phyloP scores from a whole-genome alignment of 2,888 invertebrate genomes.

The Caenorhabditis sinica region DNA sequence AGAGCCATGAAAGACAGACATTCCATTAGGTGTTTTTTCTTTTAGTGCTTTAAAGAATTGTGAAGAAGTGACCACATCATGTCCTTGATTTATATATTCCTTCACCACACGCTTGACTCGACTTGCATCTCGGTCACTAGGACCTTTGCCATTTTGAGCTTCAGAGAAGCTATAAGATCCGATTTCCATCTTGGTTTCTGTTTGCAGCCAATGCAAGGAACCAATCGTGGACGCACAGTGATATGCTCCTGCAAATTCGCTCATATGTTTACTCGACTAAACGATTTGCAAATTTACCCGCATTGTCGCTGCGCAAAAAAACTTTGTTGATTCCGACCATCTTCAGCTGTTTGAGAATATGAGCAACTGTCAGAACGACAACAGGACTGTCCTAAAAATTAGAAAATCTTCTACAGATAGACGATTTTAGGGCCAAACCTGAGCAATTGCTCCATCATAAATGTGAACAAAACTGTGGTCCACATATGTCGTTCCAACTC shows the following conservation, averaged over 20 bases:
- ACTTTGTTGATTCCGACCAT: background rate
- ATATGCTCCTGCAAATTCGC: background rate
- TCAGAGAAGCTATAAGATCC: background rate
- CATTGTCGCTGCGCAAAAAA: background rate
- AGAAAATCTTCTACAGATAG: background rate
- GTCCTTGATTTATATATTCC: background rate
- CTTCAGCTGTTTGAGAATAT: background rate
- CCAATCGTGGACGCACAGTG: background rate
- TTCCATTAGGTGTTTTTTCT: background rate
- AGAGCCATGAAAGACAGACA: background rate
- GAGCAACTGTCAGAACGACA: too few species aligned
- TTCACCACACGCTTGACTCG: background rate
- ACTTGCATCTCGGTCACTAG: background rate
- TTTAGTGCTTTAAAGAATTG: background rate
- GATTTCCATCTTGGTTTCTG: background rate
- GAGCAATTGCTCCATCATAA: background rate
- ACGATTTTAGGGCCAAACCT: background rate
- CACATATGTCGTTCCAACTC: background rate
- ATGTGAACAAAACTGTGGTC: constrained; percentile 41
- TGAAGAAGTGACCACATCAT: background rate
- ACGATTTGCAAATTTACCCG: too few species aligned
- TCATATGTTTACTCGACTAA: background rate
- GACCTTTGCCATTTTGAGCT: background rate
- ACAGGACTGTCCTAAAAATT: background rate
- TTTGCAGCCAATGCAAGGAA: background rate